These are phyloP conservation scores for Eospalax fontanierii DNA, from an alignment of 2,797 vertebrate genomes.

Conservation along the genomic window DNA sequence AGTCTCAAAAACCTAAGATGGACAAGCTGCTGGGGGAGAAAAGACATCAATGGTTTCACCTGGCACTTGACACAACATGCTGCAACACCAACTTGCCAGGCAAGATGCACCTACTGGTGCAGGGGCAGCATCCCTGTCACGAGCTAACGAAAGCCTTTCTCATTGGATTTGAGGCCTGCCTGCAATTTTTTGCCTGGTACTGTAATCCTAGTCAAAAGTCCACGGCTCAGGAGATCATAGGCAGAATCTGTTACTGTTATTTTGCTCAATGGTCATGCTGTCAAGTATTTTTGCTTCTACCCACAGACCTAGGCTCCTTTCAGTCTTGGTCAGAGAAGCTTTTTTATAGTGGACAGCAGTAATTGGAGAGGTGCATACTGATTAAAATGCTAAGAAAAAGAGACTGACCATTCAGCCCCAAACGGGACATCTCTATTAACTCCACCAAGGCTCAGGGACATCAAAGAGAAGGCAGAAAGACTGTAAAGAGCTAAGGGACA, in stretches of 20 bases:
- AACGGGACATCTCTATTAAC: not conserved
- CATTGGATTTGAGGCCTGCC: not conserved
- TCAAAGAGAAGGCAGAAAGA: not conserved
- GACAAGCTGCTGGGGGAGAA: not conserved
- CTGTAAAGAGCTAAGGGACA: not conserved
- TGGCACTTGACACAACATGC: not conserved
- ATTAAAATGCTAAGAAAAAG: not conserved
- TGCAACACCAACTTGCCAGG: too few relatives aligned
- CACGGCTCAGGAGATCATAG: too few relatives aligned
- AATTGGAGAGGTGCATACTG: not conserved
- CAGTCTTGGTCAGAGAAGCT: too few relatives aligned
- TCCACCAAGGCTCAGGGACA: not conserved
- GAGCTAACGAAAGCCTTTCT: not conserved
- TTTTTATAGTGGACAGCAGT: not conserved
- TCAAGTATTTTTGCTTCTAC: too few relatives aligned
- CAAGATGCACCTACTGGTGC: not conserved
- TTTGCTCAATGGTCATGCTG: not conserved
- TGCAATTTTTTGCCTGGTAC: not conserved
- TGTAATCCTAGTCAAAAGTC: not conserved
- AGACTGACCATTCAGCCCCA: not conserved
- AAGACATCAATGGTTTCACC: not conserved
- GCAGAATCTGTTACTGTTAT: not conserved
- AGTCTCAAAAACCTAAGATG: not conserved
- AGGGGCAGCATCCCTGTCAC: not conserved
- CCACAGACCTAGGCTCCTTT: too few relatives aligned